These are phyloP conservation scores for Clarias magur DNA, from an alignment of 2,113 vertebrate genomes.

Conservation along the genomic window DNA sequence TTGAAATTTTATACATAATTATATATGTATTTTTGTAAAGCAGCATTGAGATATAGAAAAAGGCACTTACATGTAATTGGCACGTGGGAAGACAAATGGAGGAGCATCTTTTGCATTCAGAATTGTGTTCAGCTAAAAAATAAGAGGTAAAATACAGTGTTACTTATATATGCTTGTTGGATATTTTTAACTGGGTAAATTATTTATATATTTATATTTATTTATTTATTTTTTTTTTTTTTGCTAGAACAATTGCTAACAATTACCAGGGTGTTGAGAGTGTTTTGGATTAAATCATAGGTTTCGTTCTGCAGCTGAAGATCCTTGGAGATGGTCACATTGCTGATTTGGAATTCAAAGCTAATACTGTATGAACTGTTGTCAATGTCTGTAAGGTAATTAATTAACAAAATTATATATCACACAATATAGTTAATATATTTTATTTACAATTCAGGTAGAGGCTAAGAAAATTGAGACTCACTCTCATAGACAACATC, in stretches of 20 bases:
- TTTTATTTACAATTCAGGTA: neutral
- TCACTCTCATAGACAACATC: constrained; percentile 19
- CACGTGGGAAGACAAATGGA: constrained; percentile 8
- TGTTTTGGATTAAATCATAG: neutral
- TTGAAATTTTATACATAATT: too few relatives aligned
- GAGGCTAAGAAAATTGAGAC: neutral
- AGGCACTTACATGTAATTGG: constrained; percentile 26
- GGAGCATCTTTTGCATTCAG: neutral
- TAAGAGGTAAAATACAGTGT: too few relatives aligned
- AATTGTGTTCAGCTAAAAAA: constrained; percentile 31
- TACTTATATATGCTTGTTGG: too few relatives aligned
- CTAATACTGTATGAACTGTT: neutral
- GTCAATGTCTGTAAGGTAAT: constrained; percentile 18
- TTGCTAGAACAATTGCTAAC: neutral
- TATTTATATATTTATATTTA: too few relatives aligned
- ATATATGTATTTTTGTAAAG: neutral
- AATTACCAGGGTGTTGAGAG: constrained; percentile 22
- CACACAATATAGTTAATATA: neutral
- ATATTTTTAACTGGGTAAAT: too few relatives aligned
- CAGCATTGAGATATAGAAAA: neutral
- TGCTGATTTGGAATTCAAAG: constrained; percentile 34
- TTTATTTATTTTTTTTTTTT: neutral
- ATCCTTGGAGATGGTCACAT: constrained; percentile 18
- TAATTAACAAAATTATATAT: neutral
- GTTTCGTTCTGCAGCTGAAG: constrained; percentile 25